phyloP scores from a whole-genome alignment of 2,113 vertebrate genomes.

The Plectropomus leopardus region DNA sequence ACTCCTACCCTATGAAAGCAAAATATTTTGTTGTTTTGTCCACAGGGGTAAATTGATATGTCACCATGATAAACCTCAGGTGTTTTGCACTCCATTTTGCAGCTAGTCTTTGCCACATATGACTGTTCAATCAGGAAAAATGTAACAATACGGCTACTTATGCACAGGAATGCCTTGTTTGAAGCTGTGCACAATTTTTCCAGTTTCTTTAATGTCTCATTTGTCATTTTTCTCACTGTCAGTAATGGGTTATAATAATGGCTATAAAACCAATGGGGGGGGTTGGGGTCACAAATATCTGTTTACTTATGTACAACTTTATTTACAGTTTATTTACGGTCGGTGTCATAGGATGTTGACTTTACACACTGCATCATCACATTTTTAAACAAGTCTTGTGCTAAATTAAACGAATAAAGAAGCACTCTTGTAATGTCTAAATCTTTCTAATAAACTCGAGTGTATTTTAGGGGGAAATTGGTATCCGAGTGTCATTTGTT shows the following conservation, averaged over 20 bases:
- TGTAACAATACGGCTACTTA: conserved; percentile 76
- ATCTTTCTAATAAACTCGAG: conserved; percentile 83
- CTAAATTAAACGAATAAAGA: conserved; percentile 75
- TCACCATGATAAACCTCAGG: conserved; percentile 87
- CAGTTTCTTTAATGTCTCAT: conserved; percentile 58
- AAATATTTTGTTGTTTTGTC: conserved; percentile 80
- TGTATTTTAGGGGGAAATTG: conserved; percentile 75
- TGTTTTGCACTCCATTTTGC: conserved; percentile 88
- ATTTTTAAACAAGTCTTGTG: conserved; percentile 79
- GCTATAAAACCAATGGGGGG: conserved; percentile 53
- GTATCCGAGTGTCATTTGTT: conserved; percentile 54
- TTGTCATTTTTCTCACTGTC: conserved; percentile 64
- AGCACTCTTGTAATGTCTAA: conserved; percentile 80
- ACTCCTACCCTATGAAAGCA: conserved; percentile 79
- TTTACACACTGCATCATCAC: conserved; percentile 69
- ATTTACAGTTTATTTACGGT: conserved; percentile 67
- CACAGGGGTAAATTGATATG: conserved; percentile 81
- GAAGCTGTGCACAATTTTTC: conserved; percentile 79
- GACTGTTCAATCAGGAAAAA: conserved; percentile 83
- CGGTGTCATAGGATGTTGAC: conserved; percentile 55
- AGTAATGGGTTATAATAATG: conserved; percentile 63
- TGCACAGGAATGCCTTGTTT: conserved; percentile 85
- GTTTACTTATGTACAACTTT: conserved; percentile 68
- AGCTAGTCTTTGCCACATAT: conserved; percentile 84
- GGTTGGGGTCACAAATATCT: conserved; percentile 67